Percentiles rank a stretch among this genome's conserved stretches.
Evolutionary conservation across 2,888 invertebrate genomes (phyloP).

Genomic region (Drosophila helvetica): DNA sequence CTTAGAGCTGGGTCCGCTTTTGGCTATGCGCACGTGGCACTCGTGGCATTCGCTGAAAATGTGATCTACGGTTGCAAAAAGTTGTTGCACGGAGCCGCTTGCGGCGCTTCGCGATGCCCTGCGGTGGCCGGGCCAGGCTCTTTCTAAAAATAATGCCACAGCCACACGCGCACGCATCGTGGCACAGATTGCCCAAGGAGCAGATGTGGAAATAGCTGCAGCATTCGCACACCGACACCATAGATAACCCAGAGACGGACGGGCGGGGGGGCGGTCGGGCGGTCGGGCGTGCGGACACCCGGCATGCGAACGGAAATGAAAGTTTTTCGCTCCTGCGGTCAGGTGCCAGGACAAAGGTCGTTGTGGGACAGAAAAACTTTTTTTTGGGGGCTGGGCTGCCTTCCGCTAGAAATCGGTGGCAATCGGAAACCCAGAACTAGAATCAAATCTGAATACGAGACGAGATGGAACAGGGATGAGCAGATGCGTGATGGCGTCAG

Average conservation of each 20-base stretch:
- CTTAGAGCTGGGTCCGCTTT: not conserved
- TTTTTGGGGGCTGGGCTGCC: constrained; percentile 1
- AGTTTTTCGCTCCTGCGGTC: constrained; percentile 42
- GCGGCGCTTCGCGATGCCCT: constrained; percentile 5
- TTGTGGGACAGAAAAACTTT: constrained; percentile 37
- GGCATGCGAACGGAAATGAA: constrained; percentile 29
- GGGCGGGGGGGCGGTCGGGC: too few relatives aligned
- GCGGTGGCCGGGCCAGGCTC: constrained; percentile 4
- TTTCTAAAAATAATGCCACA: constrained; percentile 35
- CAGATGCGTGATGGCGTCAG: not conserved
- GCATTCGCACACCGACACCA: not conserved
- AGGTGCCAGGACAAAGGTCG: constrained; percentile 35
- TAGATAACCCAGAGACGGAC: not conserved
- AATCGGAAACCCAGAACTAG: constrained; percentile 29
- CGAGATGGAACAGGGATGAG: not conserved
- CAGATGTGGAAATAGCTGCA: constrained; percentile 16
- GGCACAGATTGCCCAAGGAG: constrained; percentile 2
- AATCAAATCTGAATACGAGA: constrained; percentile 1
- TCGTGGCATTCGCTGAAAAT: constrained; percentile 7
- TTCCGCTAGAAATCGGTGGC: constrained; percentile 34
- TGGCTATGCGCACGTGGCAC: constrained; percentile 12
- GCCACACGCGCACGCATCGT: constrained; percentile 23
- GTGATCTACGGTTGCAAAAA: constrained; percentile 15
- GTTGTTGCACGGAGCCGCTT: constrained; percentile 1
- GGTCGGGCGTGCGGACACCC: not conserved